Base-by-base conservation (phyloP, 2,888 invertebrate genomes). In the Augochlorella aurata region DNA sequence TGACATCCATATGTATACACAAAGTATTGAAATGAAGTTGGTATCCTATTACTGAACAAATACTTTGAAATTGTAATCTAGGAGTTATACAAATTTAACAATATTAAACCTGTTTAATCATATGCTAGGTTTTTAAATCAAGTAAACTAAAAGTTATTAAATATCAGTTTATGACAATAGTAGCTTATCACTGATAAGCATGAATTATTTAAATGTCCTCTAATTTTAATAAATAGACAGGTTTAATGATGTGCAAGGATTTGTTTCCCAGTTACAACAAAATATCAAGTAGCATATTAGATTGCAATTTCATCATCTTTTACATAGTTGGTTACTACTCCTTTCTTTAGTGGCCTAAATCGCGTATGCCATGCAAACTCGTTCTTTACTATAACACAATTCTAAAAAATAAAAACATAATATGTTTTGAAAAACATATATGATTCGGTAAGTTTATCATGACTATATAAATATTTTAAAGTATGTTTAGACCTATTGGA, bases 381-480 rank as follows among this genome's bases (percentile, higher is more conserved):
- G 16, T 58, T 58, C 24, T 58, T 24, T 58, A 24, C 14, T 24
- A 16, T 58, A 58, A 58, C 24, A 24, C 29, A 58, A 16, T 8
- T 58, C 5, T 5, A 38, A 65, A 38, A 54, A 38, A 38, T 38
- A 5, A 38, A n/a, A 44, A 65, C 7, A n/a, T n/a, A n/a, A n/a
- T 16, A 50, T 14, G 47, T 29, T 38, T 38, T 44, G 12, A 65
- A 70, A 9, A 72, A 58, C 47, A 3, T 49, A 67, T 61, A 24
- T 67, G 14, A 58, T 38, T 24, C 38, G 80, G 80, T 80, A 79
- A 79, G 80, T 63, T 54, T 63, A 45, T 21, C 18, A 44, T 18
- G 16, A 24, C 45, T 63, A 18, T 12, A 67, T 29, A 50, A 21
- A 52, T 4, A n/a, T 63, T 14, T 78, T 58, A 66, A 49, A 21